Base-by-base conservation (phyloP, 2,888 invertebrate genomes). In the Scaptomyza cyrtandrae region DNA sequence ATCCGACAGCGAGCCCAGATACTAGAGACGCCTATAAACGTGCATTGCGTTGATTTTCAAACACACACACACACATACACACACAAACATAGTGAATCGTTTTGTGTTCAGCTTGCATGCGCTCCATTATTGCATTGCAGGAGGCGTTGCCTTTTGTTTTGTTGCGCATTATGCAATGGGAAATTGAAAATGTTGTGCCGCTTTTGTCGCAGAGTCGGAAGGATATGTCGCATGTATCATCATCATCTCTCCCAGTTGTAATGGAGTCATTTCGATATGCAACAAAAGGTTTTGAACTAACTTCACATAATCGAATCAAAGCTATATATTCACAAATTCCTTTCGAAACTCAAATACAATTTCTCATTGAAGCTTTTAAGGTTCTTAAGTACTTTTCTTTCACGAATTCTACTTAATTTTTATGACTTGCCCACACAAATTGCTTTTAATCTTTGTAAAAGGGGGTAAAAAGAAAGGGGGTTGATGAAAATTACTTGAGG, bases 141-240 rank as follows among this genome's bases (percentile, higher is more conserved):
- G 63, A 61, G 61, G 54, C 57, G 50, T 59, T 31, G 60, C 52
- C 63, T 45, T 63, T 63, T 62, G 66, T 66, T 71, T 71, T n/a
- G n/a, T 58, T 68, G 50, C 14, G 44, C 59, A 46, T 55, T 48
- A 24, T 53, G 57, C 60, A 53, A 52, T 55, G 49, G 69, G 54
- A 75, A 69, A 76, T 76, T 75, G 76, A 76, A 75, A 75, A 75
- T 68, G 75, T 61, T 67, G 55, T 53, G 27, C 14, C 19, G 45
- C 44, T 14, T 43, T 60, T 67, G 52, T 39, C 33, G 57, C 43
- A 52, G 31, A 59, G 45, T 52, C 48, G 67, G 61, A 75, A 75
- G 59, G 29, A 55, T 44, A 14, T 43, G 39, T 70, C 35, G 37
- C 63, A 44, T 63, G 49, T 48, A 55, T 4, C 50, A 45, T 4